phyloP scores from a whole-genome alignment of 2,797 vertebrate genomes.

The Sylvia borin region DNA sequence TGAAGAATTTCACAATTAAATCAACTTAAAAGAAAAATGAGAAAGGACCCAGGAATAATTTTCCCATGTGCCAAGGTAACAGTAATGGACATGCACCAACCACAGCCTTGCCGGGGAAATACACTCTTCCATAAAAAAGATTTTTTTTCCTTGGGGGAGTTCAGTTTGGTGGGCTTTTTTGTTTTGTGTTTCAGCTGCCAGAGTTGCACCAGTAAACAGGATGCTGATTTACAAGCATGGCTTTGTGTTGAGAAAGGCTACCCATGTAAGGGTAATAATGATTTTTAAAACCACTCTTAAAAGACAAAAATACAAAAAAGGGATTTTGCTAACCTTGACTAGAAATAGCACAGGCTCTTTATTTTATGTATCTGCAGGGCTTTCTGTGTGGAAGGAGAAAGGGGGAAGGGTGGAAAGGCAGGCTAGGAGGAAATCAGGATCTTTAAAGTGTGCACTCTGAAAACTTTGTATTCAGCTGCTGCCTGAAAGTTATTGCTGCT shows the following conservation, averaged over 20 bases:
- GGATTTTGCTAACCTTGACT: not conserved
- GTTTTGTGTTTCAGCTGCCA: not conserved
- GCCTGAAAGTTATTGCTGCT: not conserved
- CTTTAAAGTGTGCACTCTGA: not conserved
- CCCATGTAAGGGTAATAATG: not conserved
- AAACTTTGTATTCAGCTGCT: not conserved
- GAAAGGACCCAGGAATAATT: not conserved
- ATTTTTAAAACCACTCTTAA: not conserved
- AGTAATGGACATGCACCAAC: not conserved
- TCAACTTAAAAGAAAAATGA: not conserved
- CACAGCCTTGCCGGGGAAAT: not conserved
- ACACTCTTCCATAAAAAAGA: not conserved
- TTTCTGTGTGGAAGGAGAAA: not conserved
- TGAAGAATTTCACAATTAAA: slow-evolving; percentile 15
- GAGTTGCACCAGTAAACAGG: not conserved
- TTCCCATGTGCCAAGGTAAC: not conserved
- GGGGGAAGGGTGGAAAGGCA: not conserved
- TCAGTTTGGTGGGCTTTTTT: not conserved
- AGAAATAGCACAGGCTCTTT: not conserved
- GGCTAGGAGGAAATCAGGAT: not conserved
- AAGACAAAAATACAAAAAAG: not conserved
- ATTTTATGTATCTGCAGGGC: not conserved
- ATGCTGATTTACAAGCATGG: not conserved
- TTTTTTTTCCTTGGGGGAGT: not conserved
- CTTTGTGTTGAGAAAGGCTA: not conserved